Evolutionary conservation across 2,888 invertebrate species (phyloP).

Genomic region (Caenorhabditis becei): DNA sequence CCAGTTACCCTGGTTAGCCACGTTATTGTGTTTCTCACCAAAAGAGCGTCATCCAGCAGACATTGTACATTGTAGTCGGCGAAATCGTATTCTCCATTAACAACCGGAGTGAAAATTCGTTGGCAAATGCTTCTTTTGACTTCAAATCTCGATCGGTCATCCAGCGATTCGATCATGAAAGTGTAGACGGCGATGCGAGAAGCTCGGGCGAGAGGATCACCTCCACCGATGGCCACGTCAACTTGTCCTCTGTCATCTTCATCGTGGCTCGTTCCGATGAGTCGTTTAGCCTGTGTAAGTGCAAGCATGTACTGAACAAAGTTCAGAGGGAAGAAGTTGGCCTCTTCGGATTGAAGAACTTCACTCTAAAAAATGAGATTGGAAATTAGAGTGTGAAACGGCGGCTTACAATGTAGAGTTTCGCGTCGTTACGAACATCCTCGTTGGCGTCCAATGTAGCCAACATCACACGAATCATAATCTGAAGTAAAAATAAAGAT

Average conservation of each 20-base stretch:
- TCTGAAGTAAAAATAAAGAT: background rate
- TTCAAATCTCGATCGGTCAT: slow-evolving; percentile 45
- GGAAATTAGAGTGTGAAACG: background rate
- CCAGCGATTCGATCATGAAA: slow-evolving; percentile 61
- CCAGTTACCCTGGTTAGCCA: no score
- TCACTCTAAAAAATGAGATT: slow-evolving; percentile 36
- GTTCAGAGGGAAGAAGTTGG: slow-evolving; percentile 39
- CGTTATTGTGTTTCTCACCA: slow-evolving; percentile 21
- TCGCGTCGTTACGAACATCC: slow-evolving; percentile 55
- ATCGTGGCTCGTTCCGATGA: slow-evolving; percentile 12
- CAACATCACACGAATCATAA: slow-evolving; percentile 63
- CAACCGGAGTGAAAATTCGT: slow-evolving; percentile 43
- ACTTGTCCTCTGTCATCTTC: slow-evolving; percentile 39
- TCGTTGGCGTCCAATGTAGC: slow-evolving; percentile 54
- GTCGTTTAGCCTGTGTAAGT: slow-evolving; percentile 54
- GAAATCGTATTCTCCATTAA: slow-evolving; percentile 61
- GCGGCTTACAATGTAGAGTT: slow-evolving; percentile 46
- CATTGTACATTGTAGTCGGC: slow-evolving; percentile 32
- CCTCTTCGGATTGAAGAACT: slow-evolving; percentile 50
- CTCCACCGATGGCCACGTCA: slow-evolving; percentile 54
- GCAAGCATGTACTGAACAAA: slow-evolving; percentile 61
- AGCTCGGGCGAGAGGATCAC: slow-evolving; percentile 41
- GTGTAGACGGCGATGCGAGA: slow-evolving; percentile 62
- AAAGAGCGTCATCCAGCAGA: slow-evolving; percentile 55
- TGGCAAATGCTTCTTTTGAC: slow-evolving; percentile 55